A percentile compares a stretch with the other conserved stretches of the same genome.
Evolutionary conservation across 1,140 invertebrate genomes (phyloP).

Genomic region (Nixonia krombeini): DNA sequence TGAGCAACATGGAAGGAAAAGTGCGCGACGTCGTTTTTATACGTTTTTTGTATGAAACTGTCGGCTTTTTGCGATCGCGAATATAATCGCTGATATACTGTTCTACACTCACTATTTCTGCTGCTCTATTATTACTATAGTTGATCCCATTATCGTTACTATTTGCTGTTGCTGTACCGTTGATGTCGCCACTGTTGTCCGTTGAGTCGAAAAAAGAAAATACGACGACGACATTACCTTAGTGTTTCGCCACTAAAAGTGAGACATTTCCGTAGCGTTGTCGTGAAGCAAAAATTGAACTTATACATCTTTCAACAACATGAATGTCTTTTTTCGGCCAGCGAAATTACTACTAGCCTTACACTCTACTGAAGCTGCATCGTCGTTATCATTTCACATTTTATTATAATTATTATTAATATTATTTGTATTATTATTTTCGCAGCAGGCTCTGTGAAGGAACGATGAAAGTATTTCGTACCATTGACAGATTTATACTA

Average conservation of each 20-base stretch:
- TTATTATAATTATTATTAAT: no score
- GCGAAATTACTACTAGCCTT: constrained; percentile 2
- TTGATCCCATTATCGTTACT: constrained; percentile 37
- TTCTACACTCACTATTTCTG: no score
- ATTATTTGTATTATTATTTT: no score
- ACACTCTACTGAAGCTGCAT: constrained; percentile 17
- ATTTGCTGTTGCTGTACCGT: constrained; percentile 24
- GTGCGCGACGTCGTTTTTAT: constrained; percentile 5
- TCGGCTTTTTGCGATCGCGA: constrained; percentile 39
- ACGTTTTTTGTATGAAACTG: constrained; percentile 22
- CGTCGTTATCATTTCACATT: constrained; percentile 34
- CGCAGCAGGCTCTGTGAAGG: constrained; percentile 47
- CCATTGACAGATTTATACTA: no score
- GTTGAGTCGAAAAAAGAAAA: constrained; percentile 17
- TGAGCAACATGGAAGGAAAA: no score
- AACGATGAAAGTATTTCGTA: constrained; percentile 38
- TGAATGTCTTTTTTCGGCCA: constrained; percentile 10
- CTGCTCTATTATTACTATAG: neutral
- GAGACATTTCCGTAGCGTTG: no score
- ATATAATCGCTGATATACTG: no score
- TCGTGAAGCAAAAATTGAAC: no score
- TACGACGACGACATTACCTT: neutral
- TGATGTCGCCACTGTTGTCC: constrained; percentile 3
- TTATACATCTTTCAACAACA: no score
- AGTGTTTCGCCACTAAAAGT: no score